These are phyloP conservation scores for Xenotilapia caudafasciata DNA, from an alignment of 2,113 vertebrate genomes.

Conservation along the genomic window DNA sequence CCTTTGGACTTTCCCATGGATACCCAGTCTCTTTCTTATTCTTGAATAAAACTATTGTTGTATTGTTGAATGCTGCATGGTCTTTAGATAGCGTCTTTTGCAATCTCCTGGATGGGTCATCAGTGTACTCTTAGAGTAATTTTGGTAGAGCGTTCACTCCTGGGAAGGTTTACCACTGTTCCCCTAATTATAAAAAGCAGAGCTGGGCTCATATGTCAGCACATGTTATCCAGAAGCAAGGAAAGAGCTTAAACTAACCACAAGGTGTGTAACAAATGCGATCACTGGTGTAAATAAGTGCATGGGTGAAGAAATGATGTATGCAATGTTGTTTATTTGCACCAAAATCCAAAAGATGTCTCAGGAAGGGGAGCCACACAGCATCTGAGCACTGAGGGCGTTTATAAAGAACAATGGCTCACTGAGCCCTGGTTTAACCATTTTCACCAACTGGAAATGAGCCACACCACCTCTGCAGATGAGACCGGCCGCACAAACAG, in stretches of 20 bases:
- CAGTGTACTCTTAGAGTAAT: not conserved
- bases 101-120: not conserved
- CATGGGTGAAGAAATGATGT: not conserved
- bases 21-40: not conserved
- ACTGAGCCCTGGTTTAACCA: not conserved
- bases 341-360: not conserved
- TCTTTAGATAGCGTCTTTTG: not conserved
- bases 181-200: not conserved
- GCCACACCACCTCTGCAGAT: not conserved
- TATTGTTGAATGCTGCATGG: rapidly evolving
- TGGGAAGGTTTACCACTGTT: not conserved
- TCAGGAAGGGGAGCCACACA: rapidly evolving
- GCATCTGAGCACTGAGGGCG: not conserved
- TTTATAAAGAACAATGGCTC: not conserved
- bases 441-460: not conserved
- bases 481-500: not conserved
- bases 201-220: not conserved
- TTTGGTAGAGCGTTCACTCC: not conserved
- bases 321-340: not conserved
- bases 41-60: not conserved
- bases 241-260: not conserved
- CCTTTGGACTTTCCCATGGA: not conserved
- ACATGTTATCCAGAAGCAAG: not conserved
- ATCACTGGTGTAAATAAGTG: not conserved
- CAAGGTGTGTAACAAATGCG: rapidly evolving